These are phyloP conservation scores for Pyrochroa serraticornis DNA, from an alignment of 2,888 invertebrate species.

Conservation along the genomic window DNA sequence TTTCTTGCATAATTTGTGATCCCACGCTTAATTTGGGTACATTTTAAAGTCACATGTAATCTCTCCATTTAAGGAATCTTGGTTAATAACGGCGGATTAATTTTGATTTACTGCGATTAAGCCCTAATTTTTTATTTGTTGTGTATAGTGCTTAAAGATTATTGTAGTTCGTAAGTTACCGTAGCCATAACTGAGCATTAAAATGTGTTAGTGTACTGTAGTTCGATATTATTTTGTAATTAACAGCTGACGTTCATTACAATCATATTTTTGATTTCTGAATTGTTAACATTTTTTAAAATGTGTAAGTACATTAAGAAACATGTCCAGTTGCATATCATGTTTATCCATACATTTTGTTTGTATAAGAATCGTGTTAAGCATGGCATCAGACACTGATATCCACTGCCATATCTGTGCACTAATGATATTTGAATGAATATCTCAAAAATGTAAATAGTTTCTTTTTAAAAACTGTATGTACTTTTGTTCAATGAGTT, in stretches of 20 bases:
- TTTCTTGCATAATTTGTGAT: no score
- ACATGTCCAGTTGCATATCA: not conserved
- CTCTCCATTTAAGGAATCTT: no score
- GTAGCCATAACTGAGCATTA: not conserved
- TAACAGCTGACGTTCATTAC: no score
- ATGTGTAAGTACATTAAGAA: not conserved
- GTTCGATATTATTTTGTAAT: not conserved
- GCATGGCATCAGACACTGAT: conserved; percentile 13
- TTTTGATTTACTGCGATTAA: not conserved
- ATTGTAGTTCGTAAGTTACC: conserved; percentile 4
- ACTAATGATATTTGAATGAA: conserved; percentile 5
- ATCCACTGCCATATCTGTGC: conserved; percentile 25
- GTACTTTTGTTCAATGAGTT: conserved; percentile 24
- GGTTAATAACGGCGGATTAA: not conserved
- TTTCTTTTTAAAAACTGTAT: conserved; percentile 6
- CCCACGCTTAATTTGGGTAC: no score
- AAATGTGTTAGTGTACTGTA: not conserved
- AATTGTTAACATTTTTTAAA: no score
- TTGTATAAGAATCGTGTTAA: not conserved
- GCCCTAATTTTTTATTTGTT: conserved; percentile 1
- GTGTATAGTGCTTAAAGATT: conserved; percentile 2
- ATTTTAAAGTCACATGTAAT: no score
- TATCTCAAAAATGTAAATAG: conserved; percentile 13
- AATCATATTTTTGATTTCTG: no score
- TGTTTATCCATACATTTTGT: conserved; percentile 3